Evolutionary conservation across 64 coral and sea anemone genomes (phyloP).

Genomic region (Dendrophyllia cribrosa): DNA sequence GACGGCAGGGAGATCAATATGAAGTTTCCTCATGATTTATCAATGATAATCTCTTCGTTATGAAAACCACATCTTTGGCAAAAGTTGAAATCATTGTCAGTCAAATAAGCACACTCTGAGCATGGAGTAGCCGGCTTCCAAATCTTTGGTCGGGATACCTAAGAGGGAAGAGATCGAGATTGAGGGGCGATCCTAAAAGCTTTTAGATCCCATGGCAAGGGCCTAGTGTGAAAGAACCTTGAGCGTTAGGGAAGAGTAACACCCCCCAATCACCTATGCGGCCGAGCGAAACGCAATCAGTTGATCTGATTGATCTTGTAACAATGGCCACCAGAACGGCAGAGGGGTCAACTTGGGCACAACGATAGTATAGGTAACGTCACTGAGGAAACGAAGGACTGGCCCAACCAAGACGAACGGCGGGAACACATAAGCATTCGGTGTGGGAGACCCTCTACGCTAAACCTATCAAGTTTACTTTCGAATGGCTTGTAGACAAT

Average conservation of each 20-base stretch:
- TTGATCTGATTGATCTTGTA: neutral
- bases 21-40: neutral
- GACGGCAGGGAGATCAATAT: no score
- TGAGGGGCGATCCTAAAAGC: neutral
- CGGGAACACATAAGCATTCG: slow-evolving; percentile 24
- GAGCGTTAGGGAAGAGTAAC: neutral
- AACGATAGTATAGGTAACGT: neutral
- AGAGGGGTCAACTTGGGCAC: no score
- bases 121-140: no score
- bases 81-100: no score
- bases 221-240: neutral
- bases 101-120: no score
- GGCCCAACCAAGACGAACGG: no score
- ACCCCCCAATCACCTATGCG: neutral
- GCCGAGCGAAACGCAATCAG: neutral
- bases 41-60: neutral
- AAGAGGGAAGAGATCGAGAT: neutral
- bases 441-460: no score
- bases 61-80: slow-evolving; percentile 3
- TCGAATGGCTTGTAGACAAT: no score
- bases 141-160: neutral
- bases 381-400: neutral
- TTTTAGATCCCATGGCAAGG: neutral
- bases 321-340: no score
- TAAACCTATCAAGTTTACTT: no score